A percentile compares a stretch with the other conserved stretches of the same genome.
Evolutionary conservation across 2,113 vertebrate genomes (phyloP).

Genomic region (Peromyscus maniculatus): DNA sequence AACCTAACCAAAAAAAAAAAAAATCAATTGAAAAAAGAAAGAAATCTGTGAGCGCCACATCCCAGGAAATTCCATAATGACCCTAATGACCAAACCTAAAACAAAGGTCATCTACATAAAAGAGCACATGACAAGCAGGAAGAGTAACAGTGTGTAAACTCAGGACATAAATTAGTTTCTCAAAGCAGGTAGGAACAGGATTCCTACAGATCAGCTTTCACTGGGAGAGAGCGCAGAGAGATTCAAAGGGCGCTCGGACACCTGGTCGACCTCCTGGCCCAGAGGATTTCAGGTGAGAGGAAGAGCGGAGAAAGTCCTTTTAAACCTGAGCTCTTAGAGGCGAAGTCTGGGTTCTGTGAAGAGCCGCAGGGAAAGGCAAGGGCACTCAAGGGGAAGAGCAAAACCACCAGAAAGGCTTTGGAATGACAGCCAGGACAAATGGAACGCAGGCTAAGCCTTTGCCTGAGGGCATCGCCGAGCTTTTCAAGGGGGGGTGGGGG

Average conservation of each 20-base stretch:
- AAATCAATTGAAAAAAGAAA: not conserved
- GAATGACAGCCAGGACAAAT: not conserved
- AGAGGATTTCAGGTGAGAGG: not conserved
- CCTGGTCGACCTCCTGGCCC: not conserved
- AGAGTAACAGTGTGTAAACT: not conserved
- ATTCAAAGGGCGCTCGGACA: not conserved
- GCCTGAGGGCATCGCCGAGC: slow-evolving; percentile 16
- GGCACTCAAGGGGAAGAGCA: not conserved
- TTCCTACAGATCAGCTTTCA: not conserved
- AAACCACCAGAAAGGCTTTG: not conserved
- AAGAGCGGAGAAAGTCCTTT: not conserved
- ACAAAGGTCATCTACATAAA: not conserved
- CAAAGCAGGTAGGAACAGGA: not conserved
- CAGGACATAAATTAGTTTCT: not conserved
- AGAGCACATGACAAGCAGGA: not conserved
- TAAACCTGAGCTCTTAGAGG: not conserved
- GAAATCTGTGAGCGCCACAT: not conserved
- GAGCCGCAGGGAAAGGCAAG: not conserved
- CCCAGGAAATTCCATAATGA: not conserved
- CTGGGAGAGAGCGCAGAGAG: not conserved
- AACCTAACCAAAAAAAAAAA: not conserved
- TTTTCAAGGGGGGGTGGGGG: not conserved
- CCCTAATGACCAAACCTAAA: not conserved
- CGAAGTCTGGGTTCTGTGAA: not conserved
- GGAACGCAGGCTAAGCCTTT: not conserved